phyloP scores from a whole-genome alignment of 2,888 invertebrate species.

The Acronicta leporina region DNA sequence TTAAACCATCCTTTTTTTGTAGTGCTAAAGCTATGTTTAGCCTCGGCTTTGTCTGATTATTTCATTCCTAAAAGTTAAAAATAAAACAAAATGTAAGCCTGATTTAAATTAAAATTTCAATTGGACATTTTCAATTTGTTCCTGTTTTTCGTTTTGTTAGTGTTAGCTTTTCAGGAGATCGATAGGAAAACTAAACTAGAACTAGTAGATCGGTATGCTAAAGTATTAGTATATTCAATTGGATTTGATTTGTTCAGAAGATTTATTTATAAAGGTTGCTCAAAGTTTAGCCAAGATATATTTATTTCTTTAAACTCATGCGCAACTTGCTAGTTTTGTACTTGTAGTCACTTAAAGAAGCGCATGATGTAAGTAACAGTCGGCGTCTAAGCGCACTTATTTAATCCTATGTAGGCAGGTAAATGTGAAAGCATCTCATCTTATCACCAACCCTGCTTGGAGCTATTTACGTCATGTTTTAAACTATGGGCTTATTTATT shows the following conservation, averaged over 20 bases:
- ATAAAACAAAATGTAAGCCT: constrained; percentile 4
- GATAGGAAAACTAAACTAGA: constrained; percentile 10
- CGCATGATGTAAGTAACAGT: constrained; percentile 14
- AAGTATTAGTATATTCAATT: constrained; percentile 20
- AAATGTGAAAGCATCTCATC: constrained; percentile 48
- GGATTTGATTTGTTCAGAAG: constrained; percentile 15
- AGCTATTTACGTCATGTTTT: constrained; percentile 66
- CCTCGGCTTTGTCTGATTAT: neutral
- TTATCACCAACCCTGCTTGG: constrained; percentile 36
- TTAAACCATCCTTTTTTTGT: no score
- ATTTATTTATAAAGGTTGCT: no score
- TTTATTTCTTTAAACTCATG: constrained; percentile 2
- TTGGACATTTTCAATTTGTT: constrained; percentile 31
- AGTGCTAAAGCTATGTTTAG: no score
- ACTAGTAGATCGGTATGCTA: constrained; percentile 10
- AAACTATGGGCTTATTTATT: constrained; percentile 71
- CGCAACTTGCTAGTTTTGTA: constrained; percentile 7
- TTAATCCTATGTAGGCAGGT: constrained; percentile 43
- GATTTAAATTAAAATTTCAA: constrained; percentile 41
- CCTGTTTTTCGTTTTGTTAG: constrained; percentile 26
- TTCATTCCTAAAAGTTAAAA: constrained; percentile 6
- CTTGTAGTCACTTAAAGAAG: constrained; percentile 16
- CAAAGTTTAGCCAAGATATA: no score
- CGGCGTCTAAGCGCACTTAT: constrained; percentile 24
- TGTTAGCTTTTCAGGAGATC: constrained; percentile 24